These are phyloP conservation scores for Cepaea nemoralis DNA, from an alignment of 1,140 invertebrate genomes.

Conservation along the genomic window DNA sequence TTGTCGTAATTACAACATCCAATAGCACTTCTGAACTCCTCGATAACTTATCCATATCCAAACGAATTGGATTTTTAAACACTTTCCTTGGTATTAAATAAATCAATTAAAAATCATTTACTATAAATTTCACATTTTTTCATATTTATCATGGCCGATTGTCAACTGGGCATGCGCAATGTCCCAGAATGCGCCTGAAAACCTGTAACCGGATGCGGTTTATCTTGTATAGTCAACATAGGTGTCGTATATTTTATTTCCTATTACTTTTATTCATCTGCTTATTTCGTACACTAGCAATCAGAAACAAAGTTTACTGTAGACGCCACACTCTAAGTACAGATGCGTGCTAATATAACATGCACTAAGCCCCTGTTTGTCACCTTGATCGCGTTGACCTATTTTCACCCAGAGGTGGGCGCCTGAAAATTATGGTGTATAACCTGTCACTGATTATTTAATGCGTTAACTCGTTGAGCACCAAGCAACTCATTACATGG, in stretches of 20 bases:
- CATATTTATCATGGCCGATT: constrained; percentile 40
- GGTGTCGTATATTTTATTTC: background rate
- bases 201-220: constrained; percentile 24
- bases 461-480: no score
- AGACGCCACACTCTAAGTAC: background rate
- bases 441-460: background rate
- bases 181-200: constrained; percentile 36
- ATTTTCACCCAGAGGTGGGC: background rate
- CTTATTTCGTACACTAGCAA: background rate
- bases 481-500: no score
- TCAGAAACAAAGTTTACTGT: background rate
- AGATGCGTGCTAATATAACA: background rate
- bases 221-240: constrained; percentile 4
- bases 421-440: background rate
- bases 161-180: constrained; percentile 33
- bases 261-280: background rate
- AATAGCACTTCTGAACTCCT: background rate
- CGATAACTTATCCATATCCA: background rate
- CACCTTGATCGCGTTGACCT: background rate
- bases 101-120: background rate
- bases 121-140: constrained; percentile 15
- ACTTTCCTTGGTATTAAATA: background rate
- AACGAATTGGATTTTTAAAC: background rate
- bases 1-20: background rate
- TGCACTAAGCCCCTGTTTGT: background rate